Evolutionary conservation across 2,888 invertebrate species (phyloP).

Genomic region (Protula sp.): DNA sequence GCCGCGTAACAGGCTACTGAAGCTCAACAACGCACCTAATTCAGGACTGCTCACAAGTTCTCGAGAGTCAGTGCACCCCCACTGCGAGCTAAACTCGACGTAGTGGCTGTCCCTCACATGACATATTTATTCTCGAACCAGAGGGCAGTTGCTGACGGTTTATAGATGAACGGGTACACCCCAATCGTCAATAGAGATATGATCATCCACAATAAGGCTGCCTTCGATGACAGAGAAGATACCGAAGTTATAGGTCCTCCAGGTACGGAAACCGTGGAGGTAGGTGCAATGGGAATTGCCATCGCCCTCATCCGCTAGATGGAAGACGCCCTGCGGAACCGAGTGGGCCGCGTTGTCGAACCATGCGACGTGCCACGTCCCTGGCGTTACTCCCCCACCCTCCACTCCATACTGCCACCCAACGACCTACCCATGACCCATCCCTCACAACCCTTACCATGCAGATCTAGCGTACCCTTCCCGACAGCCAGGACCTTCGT

Average conservation of each 20-base stretch:
- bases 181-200: conserved; percentile 38
- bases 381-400: too few relatives aligned
- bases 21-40: background rate
- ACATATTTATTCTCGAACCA: conserved; percentile 6
- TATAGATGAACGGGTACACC: conserved; percentile 31
- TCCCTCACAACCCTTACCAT: too few relatives aligned
- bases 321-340: conserved; percentile 25
- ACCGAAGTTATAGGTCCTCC: conserved; percentile 37
- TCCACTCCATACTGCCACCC: too few relatives aligned
- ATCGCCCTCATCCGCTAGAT: conserved; percentile 21
- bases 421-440: too few relatives aligned
- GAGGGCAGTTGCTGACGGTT: conserved; percentile 22
- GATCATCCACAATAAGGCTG: conserved; percentile 22
- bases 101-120: conserved; percentile 25
- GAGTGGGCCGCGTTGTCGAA: conserved; percentile 31
- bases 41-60: too few relatives aligned
- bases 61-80: too few relatives aligned
- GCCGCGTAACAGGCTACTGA: background rate
- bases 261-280: conserved; percentile 28
- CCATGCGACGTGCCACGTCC: conserved; percentile 11
- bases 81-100: conserved; percentile 35
- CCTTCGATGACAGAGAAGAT: conserved; percentile 28
- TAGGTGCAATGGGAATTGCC: conserved; percentile 5
- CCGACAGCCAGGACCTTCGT: conserved; percentile 45
- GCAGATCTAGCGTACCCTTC: conserved; percentile 44